Conservation (phyloP, 2,113 vertebrate genomes). For the Actinemys pallida region DNA sequence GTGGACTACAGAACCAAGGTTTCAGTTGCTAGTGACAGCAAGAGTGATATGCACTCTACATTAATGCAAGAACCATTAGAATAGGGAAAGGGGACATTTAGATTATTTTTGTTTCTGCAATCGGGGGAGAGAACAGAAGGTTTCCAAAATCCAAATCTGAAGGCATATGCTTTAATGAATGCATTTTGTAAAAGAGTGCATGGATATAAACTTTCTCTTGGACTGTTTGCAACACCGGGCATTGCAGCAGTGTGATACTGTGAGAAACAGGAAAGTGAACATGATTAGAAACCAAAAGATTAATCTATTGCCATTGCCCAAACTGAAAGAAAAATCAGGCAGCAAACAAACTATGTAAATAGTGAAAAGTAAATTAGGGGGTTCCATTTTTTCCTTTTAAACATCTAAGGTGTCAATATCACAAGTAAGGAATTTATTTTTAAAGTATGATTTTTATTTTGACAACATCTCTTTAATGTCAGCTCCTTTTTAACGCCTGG, state of each 20-base stretch:
- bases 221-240: background rate
- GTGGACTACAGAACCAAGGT: too few relatives aligned
- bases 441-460: background rate
- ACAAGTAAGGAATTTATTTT: background rate
- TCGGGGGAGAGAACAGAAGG: background rate
- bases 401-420: background rate
- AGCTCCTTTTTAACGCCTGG: background rate
- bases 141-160: background rate
- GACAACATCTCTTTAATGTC: background rate
- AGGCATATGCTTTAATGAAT: background rate
- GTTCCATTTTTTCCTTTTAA: background rate
- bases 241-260: background rate
- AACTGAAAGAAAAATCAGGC: background rate
- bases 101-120: too few relatives aligned
- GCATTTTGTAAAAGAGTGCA: too few relatives aligned
- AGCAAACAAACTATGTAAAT: background rate
- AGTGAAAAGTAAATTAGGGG: background rate
- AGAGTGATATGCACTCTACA: too few relatives aligned
- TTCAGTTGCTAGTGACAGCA: too few relatives aligned
- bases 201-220: too few relatives aligned
- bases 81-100: too few relatives aligned
- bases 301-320: background rate
- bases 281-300: background rate
- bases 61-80: too few relatives aligned
- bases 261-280: background rate